Conservation (phyloP, 2,113 vertebrate species). For the Seriola dumerili region DNA sequence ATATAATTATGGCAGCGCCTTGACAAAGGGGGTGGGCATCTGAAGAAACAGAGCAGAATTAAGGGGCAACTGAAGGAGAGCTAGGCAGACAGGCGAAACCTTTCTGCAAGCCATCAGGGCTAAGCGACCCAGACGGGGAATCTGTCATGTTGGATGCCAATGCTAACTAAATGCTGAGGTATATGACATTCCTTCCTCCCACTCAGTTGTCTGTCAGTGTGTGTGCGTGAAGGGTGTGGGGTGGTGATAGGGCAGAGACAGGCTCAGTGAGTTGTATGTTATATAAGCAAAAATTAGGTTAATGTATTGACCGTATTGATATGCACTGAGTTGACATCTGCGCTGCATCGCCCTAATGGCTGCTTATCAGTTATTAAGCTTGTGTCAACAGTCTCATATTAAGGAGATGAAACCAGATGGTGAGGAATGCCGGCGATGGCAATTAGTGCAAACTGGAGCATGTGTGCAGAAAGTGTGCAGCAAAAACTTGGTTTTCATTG, state of each 20-base stretch:
- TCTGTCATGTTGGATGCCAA: conserved; percentile 74
- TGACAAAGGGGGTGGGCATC: conserved; percentile 63
- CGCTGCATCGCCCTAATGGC: conserved; percentile 29
- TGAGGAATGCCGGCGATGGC: conserved; percentile 54
- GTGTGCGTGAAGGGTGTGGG: conserved; percentile 29
- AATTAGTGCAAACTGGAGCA: conserved; percentile 61
- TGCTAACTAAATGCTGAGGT: conserved; percentile 70
- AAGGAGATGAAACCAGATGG: conserved; percentile 68
- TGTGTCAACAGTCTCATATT: conserved; percentile 43
- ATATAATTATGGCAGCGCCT: conserved; percentile 64
- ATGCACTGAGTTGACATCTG: conserved; percentile 63
- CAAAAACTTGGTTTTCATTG: conserved; percentile 20
- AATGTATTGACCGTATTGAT: conserved; percentile 62
- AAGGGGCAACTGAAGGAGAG: conserved; percentile 70
- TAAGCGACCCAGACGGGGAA: conserved; percentile 70
- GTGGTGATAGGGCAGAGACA: conserved; percentile 35
- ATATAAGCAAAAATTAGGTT: conserved; percentile 60
- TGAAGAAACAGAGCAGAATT: conserved; percentile 83
- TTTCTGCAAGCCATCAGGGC: conserved; percentile 71
- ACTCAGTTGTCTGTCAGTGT: conserved; percentile 57
- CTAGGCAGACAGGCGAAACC: conserved; percentile 69
- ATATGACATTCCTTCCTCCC: conserved; percentile 69
- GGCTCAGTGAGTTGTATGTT: conserved; percentile 41
- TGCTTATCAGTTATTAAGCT: conserved; percentile 52
- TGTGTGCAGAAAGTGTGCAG: conserved; percentile 36